A percentile compares a stretch with the other conserved stretches of the same genome.
Evolutionary conservation across 2,797 vertebrate genomes (phyloP).

Genomic region (Chelon labrosus): DNA sequence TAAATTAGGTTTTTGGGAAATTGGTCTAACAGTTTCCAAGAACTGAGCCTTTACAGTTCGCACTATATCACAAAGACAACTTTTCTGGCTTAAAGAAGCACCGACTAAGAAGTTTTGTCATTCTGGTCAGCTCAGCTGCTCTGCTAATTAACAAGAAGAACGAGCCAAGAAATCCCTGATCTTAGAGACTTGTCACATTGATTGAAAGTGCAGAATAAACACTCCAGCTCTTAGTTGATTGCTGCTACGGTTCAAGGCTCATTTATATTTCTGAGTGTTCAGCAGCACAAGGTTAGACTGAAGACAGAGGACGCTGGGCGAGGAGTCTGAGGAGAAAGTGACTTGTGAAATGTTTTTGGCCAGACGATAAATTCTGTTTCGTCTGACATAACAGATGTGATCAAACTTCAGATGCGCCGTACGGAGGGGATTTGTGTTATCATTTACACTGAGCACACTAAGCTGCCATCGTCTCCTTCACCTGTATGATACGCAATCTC

Average conservation of each 20-base stretch:
- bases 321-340: slow-evolving; percentile 6
- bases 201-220: slow-evolving; percentile 71
- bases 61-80: background rate
- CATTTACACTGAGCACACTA: background rate
- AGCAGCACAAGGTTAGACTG: slow-evolving; percentile 37
- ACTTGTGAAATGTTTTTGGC: slow-evolving; percentile 12
- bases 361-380: slow-evolving; percentile 45
- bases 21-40: background rate
- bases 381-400: slow-evolving; percentile 23
- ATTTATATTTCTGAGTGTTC: slow-evolving; percentile 58
- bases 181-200: slow-evolving; percentile 60
- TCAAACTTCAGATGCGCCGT: slow-evolving; percentile 19
- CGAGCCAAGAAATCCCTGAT: slow-evolving; percentile 53
- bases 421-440: slow-evolving; percentile 23
- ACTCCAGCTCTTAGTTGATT: slow-evolving; percentile 69
- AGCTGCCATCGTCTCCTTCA: slow-evolving; percentile 10
- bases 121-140: slow-evolving; percentile 45
- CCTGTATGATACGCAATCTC: background rate
- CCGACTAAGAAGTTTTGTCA: slow-evolving; percentile 13
- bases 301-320: slow-evolving; percentile 16
- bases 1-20: no score
- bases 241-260: slow-evolving; percentile 52
- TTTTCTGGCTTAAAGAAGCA: slow-evolving; percentile 16
- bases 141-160: slow-evolving; percentile 51
- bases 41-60: no score